Conservation (phyloP, 2,797 vertebrate genomes). For the Selene dorsalis region DNA sequence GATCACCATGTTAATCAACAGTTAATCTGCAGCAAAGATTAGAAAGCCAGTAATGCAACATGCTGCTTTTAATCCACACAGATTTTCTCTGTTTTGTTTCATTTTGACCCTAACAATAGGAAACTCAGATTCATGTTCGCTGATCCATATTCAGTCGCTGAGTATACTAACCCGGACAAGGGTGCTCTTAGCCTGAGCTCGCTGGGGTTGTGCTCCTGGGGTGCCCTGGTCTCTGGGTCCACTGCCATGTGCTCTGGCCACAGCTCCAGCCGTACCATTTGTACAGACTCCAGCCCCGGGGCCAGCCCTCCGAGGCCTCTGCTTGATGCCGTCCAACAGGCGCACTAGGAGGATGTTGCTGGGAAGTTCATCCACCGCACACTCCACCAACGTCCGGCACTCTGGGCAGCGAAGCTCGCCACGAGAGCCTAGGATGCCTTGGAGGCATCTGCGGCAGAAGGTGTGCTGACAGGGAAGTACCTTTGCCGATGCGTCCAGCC, state of each 20-base stretch:
- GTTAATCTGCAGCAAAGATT: conserved; percentile 76
- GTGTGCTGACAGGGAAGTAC: conserved; percentile 99
- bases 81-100: conserved; percentile 73
- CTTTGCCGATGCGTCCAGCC: conserved; percentile 95
- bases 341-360: conserved; percentile 98
- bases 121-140: conserved; percentile 59
- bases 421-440: conserved; percentile 94
- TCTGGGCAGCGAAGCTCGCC: conserved; percentile 97
- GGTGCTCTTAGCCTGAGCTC: conserved; percentile 92
- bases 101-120: conserved; percentile 65
- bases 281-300: conserved; percentile 73
- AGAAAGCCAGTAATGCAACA: conserved; percentile 71
- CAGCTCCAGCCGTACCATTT: conserved; percentile 82
- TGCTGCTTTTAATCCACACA: conserved; percentile 78
- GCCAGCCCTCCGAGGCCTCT: conserved; percentile 89
- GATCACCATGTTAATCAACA: conserved; percentile 65
- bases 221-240: conserved; percentile 87
- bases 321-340: conserved; percentile 97
- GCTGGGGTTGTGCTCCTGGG: conserved; percentile 87
- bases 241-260: conserved; percentile 78
- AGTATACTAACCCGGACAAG: conserved; percentile 91
- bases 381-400: conserved; percentile 95
- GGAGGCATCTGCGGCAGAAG: conserved; percentile 95
- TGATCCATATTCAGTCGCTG: conserved; percentile 48
- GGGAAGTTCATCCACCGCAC: conserved; percentile 94